Evolutionary conservation across 2,797 vertebrate genomes (phyloP).

Genomic region (Lagodon rhomboides): DNA sequence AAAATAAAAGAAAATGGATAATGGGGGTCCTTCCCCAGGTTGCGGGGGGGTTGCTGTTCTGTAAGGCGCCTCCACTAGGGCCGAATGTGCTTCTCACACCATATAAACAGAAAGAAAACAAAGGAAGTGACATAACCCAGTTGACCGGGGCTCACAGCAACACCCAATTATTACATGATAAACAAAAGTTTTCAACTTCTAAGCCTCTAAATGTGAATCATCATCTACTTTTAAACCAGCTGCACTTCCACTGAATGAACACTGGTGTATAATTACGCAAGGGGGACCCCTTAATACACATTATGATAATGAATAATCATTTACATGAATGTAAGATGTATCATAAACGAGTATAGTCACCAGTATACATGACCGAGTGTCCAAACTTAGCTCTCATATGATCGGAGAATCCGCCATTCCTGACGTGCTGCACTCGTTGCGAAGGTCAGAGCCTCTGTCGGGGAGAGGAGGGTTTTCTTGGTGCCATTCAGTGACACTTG

Average conservation of each 20-base stretch:
- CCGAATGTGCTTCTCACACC: too few species aligned
- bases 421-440: neutral
- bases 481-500: neutral
- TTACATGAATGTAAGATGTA: neutral
- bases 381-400: neutral
- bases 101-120: neutral
- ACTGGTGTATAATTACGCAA: neutral
- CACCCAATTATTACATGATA: neutral
- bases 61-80: neutral
- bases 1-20: neutral
- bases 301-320: neutral
- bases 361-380: neutral
- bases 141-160: neutral
- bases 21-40: neutral
- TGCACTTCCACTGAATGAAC: neutral
- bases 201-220: neutral
- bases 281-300: neutral
- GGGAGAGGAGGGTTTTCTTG: slow-evolving; percentile 5
- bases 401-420: neutral
- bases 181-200: neutral
- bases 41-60: neutral
- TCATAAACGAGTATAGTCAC: neutral
- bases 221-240: neutral
- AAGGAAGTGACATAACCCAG: slow-evolving; percentile 3
- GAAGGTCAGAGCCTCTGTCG: neutral